Percentiles rank a stretch among this genome's conserved stretches.
Conservation (phyloP, 64 coral and sea anemone genomes). For the Astreopora myriophthalma region DNA sequence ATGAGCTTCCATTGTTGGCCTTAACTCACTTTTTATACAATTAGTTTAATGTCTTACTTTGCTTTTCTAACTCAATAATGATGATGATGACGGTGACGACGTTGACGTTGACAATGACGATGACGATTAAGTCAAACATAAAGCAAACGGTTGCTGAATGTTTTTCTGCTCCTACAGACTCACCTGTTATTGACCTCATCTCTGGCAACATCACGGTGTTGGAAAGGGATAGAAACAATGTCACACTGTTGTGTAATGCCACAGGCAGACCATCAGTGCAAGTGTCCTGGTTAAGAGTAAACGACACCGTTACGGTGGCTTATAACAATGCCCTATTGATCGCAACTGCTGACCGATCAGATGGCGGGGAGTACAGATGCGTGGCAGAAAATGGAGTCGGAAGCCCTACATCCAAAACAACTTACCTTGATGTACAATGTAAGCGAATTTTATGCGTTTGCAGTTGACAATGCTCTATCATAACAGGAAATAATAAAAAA, state of each 20-base stretch:
- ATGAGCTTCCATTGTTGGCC: no score
- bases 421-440: slow-evolving; percentile 57
- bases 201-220: slow-evolving; percentile 23
- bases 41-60: no score
- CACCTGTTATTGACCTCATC: slow-evolving; percentile 7
- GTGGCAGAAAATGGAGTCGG: slow-evolving; percentile 71
- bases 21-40: no score
- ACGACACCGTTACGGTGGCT: background rate
- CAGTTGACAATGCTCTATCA: no score
- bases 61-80: no score
- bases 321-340: background rate
- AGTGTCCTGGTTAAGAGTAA: slow-evolving; percentile 60
- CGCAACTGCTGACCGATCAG: background rate
- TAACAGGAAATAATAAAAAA: no score
- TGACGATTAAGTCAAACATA: no score
- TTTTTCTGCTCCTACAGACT: slow-evolving; percentile 19
- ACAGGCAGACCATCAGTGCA: slow-evolving; percentile 51
- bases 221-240: background rate
- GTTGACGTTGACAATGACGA: no score
- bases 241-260: slow-evolving; percentile 71
- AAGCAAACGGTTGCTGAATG: background rate
- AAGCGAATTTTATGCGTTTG: background rate
- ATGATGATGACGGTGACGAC: no score
- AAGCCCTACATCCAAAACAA: background rate
- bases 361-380: slow-evolving; percentile 66